phyloP scores from a whole-genome alignment of 2,888 invertebrate genomes.

The Bombylius discolor region DNA sequence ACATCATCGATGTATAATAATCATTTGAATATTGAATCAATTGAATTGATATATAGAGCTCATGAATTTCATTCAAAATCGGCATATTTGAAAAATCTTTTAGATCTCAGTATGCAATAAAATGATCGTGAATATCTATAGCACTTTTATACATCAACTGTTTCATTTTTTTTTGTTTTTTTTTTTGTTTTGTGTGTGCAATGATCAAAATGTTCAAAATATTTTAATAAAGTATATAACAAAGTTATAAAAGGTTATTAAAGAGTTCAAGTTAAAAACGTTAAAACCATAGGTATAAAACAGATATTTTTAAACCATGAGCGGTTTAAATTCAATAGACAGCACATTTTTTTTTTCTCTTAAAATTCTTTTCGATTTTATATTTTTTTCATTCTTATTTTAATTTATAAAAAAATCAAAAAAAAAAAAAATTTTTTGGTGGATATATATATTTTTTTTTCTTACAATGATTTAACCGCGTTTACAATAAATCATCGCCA shows the following conservation, averaged over 20 bases:
- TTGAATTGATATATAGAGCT: too few species aligned
- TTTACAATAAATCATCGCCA: slow-evolving; percentile 6
- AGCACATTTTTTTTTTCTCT: too few species aligned
- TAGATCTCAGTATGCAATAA: not conserved
- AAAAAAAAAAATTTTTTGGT: not conserved
- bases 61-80: too few species aligned
- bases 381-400: too few species aligned
- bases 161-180: too few species aligned
- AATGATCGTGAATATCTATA: not conserved
- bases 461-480: not conserved
- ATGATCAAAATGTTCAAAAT: slow-evolving; percentile 5
- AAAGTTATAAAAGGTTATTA: slow-evolving; percentile 5
- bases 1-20: too few species aligned
- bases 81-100: not conserved
- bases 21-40: too few species aligned
- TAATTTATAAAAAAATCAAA: not conserved
- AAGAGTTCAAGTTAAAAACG: slow-evolving; percentile 7
- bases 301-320: too few species aligned
- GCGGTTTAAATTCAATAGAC: too few species aligned
- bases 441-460: too few species aligned
- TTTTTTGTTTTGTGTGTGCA: not conserved
- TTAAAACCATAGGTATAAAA: not conserved
- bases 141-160: too few species aligned
- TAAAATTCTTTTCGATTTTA: too few species aligned
- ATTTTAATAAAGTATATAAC: slow-evolving; percentile 5